Evolutionary conservation across 2,888 invertebrate genomes (phyloP).

Genomic region (Drosophila suboccidentalis): DNA sequence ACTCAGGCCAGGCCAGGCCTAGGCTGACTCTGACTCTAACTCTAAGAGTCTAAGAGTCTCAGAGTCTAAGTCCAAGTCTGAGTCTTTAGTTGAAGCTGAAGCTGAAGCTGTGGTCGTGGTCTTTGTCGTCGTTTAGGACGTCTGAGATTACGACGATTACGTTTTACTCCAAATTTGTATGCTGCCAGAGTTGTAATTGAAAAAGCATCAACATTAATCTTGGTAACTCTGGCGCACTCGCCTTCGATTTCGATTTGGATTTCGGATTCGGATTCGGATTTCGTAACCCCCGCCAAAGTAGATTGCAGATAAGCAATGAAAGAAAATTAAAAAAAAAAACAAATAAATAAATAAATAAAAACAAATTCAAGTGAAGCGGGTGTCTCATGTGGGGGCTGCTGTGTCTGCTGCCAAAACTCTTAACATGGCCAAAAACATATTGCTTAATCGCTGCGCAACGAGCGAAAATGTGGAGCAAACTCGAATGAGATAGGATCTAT

Average conservation of each 20-base stretch:
- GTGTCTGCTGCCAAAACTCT: slow-evolving; percentile 34
- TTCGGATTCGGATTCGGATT: slow-evolving; percentile 56
- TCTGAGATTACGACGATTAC: slow-evolving; percentile 81
- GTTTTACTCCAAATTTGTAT: slow-evolving; percentile 83
- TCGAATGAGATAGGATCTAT: slow-evolving; percentile 54
- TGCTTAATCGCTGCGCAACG: slow-evolving; percentile 69
- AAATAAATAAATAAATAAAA: background rate
- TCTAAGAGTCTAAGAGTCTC: background rate
- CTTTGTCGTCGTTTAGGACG: slow-evolving; percentile 78
- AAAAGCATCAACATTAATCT: slow-evolving; percentile 85
- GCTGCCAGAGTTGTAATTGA: slow-evolving; percentile 84
- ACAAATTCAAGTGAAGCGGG: slow-evolving; percentile 44
- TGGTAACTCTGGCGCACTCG: slow-evolving; percentile 74
- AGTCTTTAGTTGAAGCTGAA: slow-evolving; percentile 4
- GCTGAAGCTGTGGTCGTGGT: slow-evolving; percentile 53
- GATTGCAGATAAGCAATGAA: slow-evolving; percentile 44
- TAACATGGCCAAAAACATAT: slow-evolving; percentile 65
- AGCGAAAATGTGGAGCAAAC: slow-evolving; percentile 60
- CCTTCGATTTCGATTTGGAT: slow-evolving; percentile 65
- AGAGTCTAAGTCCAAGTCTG: background rate
- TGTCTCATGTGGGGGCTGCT: slow-evolving; percentile 55
- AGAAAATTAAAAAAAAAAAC: slow-evolving; percentile 26
- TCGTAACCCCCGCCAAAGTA: slow-evolving; percentile 52
- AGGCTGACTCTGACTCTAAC: slow-evolving; percentile 28
- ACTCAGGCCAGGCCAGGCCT: slow-evolving; percentile 64